These are phyloP conservation scores for Drosophila punjabiensis DNA, from an alignment of 1,140 invertebrate species.

Conservation along the genomic window DNA sequence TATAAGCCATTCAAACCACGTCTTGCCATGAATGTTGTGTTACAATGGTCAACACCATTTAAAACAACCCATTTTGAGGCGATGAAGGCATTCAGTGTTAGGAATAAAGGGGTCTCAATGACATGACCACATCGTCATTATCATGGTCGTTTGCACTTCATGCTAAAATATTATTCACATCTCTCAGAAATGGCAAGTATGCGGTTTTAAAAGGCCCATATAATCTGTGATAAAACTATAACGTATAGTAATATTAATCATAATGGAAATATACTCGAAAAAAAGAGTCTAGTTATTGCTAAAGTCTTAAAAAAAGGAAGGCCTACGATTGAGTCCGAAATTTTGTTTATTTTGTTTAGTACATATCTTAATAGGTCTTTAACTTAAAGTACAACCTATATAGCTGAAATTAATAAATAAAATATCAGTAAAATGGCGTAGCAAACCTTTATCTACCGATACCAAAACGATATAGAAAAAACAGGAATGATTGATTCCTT, in stretches of 20 bases:
- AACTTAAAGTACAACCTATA: too few species aligned
- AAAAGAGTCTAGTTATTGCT: neutral
- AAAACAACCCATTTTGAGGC: constrained; percentile 26
- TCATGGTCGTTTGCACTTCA: constrained; percentile 29
- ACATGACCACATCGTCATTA: constrained; percentile 26
- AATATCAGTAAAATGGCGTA: neutral
- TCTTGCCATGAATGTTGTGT: constrained; percentile 40
- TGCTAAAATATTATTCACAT: constrained; percentile 13
- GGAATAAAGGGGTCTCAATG: constrained; percentile 40
- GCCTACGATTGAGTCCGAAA: neutral
- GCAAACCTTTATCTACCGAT: constrained; percentile 8
- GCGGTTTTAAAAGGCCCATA: constrained; percentile 23
- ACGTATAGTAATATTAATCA: constrained; percentile 8
- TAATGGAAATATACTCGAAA: neutral
- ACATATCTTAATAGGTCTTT: neutral
- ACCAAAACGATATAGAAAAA: neutral
- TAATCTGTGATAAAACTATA: constrained; percentile 14
- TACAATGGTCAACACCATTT: constrained; percentile 45
- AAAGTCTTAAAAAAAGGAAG: neutral
- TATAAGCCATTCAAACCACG: constrained; percentile 32
- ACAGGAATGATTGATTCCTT: constrained; percentile 20
- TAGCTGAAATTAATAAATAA: neutral
- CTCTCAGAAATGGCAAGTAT: constrained; percentile 21
- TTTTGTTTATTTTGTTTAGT: neutral
- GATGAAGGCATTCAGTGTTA: constrained; percentile 32